Base-by-base conservation (phyloP, 2,113 vertebrate species). In the Cololabis saira region DNA sequence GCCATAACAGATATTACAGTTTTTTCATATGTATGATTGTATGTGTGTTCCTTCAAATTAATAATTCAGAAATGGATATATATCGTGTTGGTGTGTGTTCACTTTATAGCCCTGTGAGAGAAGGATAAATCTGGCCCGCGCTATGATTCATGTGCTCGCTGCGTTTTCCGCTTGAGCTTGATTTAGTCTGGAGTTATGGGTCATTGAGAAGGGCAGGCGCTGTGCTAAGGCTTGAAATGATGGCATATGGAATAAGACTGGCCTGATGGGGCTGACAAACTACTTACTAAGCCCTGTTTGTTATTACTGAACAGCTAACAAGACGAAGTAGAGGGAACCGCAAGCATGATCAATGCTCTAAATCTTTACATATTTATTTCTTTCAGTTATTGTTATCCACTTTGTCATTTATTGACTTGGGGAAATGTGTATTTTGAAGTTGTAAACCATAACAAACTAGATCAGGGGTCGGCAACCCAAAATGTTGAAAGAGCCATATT, bases 61-160 rank as follows among this genome's bases (percentile, higher is more conserved):
- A 82, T 87, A 75, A 67, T 77, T 62, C 30, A 74, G 69, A 67
- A 77, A 80, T 83, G 1, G 78, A 87, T 78, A 60, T n/a, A n/a
- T 61, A 52, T 64, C 55, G 56, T 48, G 42, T 33, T 62, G 47
- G 19, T 64, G 52, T 44, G 41, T 65, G 33, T 50, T 72, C 67
- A 61, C 61, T 56, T 55, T 67, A 41, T 62, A 75, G 58, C 47
- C 44, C 41, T 55, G 5, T 66, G 62, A 4, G 67, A 68, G 73
- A 50, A n/a, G 62, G 24, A 73, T 59, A 63, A 62, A 86, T 83
- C 61, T 51, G 40, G 30, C 60, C 49, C 70, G 61, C 67, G 61
- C 44, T 63, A 44, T 76, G 70, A 78, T 73, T 81, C 61, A 79
- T 74, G 14, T 14, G 21, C 59, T 30, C 1, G 10, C 55, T 51